Conservation (phyloP, 1,140 invertebrate species). For the Paraescarpia echinospica region DNA sequence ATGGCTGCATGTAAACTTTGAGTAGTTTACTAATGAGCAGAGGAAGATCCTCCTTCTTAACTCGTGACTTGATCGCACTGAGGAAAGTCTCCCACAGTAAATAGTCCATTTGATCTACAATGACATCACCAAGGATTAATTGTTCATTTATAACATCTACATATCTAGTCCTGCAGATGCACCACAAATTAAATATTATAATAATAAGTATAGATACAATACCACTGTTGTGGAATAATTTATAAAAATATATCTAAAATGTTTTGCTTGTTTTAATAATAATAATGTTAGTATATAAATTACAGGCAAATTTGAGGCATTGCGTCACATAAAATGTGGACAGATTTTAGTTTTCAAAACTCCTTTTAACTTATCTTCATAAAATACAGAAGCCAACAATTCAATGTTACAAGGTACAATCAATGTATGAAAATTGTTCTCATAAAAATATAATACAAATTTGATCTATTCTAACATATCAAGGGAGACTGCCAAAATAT, state of each 20-base stretch:
- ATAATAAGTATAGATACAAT: conserved; percentile 1
- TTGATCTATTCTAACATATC: too few species aligned
- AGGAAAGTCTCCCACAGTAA: conserved; percentile 77
- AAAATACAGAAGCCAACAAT: too few species aligned
- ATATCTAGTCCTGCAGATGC: background rate
- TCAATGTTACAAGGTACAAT: too few species aligned
- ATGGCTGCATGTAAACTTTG: conserved; percentile 75
- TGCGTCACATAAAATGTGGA: too few species aligned
- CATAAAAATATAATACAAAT: too few species aligned
- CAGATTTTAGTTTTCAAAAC: too few species aligned
- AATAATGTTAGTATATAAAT: background rate
- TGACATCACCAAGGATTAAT: background rate
- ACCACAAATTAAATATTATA: background rate
- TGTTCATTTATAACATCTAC: background rate
- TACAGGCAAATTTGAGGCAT: too few species aligned
- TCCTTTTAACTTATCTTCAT: too few species aligned
- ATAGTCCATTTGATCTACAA: conserved; percentile 68
- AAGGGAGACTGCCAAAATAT: too few species aligned
- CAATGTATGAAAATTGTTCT: too few species aligned
- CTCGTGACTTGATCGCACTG: conserved; percentile 69
- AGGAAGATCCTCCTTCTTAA: conserved; percentile 67
- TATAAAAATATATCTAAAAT: background rate
- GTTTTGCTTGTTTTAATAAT: too few species aligned
- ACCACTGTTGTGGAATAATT: background rate
- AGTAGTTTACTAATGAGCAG: conserved; percentile 76